Conservation (phyloP, 2,113 vertebrate species). For the Strix uralensis region DNA sequence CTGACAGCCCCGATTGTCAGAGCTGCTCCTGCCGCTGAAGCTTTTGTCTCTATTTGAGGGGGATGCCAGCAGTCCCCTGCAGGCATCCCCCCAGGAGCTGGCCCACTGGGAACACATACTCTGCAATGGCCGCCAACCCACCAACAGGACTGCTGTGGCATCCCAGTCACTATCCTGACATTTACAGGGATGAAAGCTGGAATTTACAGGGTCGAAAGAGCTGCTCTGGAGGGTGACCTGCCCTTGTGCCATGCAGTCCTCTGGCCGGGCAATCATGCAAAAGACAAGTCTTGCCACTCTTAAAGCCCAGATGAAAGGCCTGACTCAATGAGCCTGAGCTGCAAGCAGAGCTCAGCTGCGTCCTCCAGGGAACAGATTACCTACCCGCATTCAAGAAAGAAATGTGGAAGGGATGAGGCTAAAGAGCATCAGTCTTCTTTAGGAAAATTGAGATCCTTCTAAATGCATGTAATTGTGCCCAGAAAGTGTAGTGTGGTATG, state of each 20-base stretch:
- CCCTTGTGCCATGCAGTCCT: not conserved
- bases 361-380: not conserved
- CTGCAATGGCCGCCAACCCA: not conserved
- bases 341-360: not conserved
- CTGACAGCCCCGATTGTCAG: accelerated
- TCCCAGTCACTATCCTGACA: not conserved
- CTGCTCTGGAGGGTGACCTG: not conserved
- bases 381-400: not conserved
- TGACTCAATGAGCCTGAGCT: not conserved
- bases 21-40: not conserved
- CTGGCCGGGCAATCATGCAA: not conserved
- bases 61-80: accelerated
- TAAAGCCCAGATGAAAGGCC: not conserved
- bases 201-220: not conserved
- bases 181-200: not conserved
- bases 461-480: not conserved
- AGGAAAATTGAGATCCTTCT: not conserved
- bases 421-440: not conserved
- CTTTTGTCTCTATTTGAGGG: not conserved
- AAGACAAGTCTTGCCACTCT: not conserved
- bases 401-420: not conserved
- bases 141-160: accelerated
- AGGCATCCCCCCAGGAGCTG: not conserved
- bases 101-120: not conserved
- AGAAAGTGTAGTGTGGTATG: not conserved